These are phyloP conservation scores for Mirounga angustirostris DNA, from an alignment of 2,113 vertebrate species.

Conservation along the genomic window DNA sequence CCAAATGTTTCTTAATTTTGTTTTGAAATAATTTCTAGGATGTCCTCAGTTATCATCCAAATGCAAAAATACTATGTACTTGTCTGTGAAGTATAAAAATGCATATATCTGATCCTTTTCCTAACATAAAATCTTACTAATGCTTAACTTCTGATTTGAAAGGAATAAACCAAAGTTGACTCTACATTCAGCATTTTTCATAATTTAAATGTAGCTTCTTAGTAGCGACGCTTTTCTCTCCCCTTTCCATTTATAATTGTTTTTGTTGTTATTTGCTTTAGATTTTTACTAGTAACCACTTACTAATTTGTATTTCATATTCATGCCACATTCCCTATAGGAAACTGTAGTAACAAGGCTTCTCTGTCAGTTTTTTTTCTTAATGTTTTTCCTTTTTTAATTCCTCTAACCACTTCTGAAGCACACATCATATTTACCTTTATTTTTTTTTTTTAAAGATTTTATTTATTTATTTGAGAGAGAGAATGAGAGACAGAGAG, in stretches of 20 bases:
- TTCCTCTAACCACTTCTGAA: background rate
- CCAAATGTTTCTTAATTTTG: constrained; percentile 23
- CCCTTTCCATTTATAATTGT: background rate
- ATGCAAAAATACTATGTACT: background rate
- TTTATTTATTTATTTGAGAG: too few relatives aligned
- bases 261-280: background rate
- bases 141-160: background rate
- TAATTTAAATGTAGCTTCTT: background rate
- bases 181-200: background rate
- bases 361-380: background rate
- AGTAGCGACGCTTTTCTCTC: background rate
- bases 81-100: background rate
- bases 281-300: background rate
- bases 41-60: background rate
- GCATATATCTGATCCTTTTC: background rate
- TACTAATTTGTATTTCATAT: background rate
- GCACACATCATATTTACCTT: background rate
- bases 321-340: background rate
- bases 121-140: constrained; percentile 12
- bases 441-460: background rate
- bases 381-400: background rate
- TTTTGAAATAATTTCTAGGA: background rate
- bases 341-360: background rate
- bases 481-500: too few relatives aligned
- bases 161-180: background rate